These are phyloP conservation scores for Echeneis naucrates DNA, from an alignment of 2,797 vertebrate species.

Conservation along the genomic window DNA sequence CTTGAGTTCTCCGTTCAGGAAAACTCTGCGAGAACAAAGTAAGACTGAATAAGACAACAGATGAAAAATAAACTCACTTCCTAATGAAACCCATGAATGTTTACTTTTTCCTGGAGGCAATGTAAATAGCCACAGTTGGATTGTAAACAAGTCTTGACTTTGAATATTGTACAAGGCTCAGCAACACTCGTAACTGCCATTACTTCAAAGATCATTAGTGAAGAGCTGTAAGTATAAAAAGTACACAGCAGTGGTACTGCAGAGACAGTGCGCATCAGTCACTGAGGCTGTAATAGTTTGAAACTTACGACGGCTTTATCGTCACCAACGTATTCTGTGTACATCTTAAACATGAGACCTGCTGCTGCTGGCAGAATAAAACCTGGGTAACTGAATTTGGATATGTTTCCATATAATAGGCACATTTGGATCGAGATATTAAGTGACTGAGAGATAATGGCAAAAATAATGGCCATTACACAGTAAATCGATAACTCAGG, in stretches of 20 bases:
- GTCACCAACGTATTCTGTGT: conserved; percentile 51
- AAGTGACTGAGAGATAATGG: conserved; percentile 59
- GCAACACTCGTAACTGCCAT: conserved; percentile 53
- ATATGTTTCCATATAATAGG: conserved; percentile 83
- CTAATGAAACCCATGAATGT: conserved; percentile 54
- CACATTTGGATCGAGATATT: conserved; percentile 80
- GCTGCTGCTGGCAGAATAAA: conserved; percentile 65
- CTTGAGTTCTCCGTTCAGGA: conserved; percentile 35
- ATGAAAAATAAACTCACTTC: conserved; percentile 32
- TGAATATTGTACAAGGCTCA: conserved; percentile 73
- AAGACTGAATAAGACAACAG: conserved; percentile 27
- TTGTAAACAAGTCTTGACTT: conserved; percentile 83
- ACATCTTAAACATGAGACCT: conserved; percentile 56
- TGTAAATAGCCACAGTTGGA: conserved; percentile 63
- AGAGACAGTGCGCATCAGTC: conserved; percentile 39
- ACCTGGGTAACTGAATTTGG: conserved; percentile 78
- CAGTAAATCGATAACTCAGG: conserved; percentile 27
- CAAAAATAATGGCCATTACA: conserved; percentile 50
- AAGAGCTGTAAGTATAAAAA: conserved; percentile 71
- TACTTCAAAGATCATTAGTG: conserved; percentile 57
- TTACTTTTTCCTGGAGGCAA: conserved; percentile 58
- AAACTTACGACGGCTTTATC: conserved; percentile 61
- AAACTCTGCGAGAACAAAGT: conserved; percentile 21
- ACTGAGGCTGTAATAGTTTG: conserved; percentile 40
- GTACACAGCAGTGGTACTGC: conserved; percentile 47